Conservation (phyloP, 2,888 invertebrate species). For the Lasioglossum figueresi region DNA sequence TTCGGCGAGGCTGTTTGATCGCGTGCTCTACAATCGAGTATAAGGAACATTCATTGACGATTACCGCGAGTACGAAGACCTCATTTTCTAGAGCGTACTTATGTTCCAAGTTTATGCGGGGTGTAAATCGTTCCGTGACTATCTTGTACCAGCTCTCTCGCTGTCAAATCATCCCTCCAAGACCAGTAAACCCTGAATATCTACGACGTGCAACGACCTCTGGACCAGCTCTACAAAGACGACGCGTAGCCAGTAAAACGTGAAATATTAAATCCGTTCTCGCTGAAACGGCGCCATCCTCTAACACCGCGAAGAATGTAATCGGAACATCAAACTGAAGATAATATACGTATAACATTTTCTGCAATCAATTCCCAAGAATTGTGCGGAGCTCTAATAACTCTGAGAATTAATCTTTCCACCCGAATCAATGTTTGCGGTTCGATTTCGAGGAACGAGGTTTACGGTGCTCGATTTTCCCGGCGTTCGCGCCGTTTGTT, state of each 20-base stretch:
- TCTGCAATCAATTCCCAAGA: background rate
- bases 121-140: constrained; percentile 52
- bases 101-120: constrained; percentile 47
- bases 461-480: background rate
- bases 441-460: background rate
- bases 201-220: background rate
- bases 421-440: background rate
- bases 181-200: constrained; percentile 29
- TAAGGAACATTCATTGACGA: constrained; percentile 19
- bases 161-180: constrained; percentile 50
- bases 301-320: background rate
- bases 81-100: constrained; percentile 49
- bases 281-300: background rate
- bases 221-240: background rate
- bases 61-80: constrained; percentile 20
- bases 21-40: background rate
- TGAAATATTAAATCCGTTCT: background rate
- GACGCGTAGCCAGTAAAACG: background rate
- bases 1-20: background rate
- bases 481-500: background rate
- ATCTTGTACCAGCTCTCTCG: constrained; percentile 17
- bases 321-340: background rate
- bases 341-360: background rate
- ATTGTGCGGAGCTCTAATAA: background rate
- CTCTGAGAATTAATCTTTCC: background rate